These are phyloP conservation scores for Oxyruncus cristatus DNA, from an alignment of 2,113 vertebrate species.

Conservation along the genomic window DNA sequence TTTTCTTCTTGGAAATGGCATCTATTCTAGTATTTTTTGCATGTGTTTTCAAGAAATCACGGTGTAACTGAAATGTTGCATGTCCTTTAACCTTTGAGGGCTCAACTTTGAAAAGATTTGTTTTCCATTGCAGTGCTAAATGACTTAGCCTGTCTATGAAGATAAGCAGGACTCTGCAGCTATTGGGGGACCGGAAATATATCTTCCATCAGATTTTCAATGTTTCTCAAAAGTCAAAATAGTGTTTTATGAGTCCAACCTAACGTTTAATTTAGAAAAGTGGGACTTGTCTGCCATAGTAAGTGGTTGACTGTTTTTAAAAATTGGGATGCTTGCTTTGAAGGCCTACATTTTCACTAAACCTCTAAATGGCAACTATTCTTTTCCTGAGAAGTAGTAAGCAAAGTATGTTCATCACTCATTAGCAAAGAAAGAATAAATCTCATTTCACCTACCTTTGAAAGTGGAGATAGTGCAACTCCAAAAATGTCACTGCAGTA, in stretches of 20 bases:
- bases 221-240: not conserved
- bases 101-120: constrained; percentile 1
- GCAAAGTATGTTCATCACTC: not conserved
- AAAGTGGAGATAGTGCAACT: not conserved
- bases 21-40: constrained; percentile 22
- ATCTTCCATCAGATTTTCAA: not conserved
- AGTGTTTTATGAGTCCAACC: not conserved
- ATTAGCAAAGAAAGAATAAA: not conserved
- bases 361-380: not conserved
- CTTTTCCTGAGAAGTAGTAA: not conserved
- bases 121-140: not conserved
- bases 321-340: not conserved
- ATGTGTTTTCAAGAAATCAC: not conserved
- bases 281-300: not conserved
- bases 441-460: not conserved
- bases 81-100: constrained; percentile 47
- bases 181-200: not conserved
- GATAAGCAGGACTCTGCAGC: not conserved
- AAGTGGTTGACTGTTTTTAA: not conserved
- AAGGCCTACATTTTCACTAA: not conserved
- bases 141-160: not conserved
- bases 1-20: constrained; percentile 38
- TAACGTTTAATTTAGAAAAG: constrained; percentile 15
- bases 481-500: not conserved
- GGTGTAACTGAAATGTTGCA: not conserved